A percentile compares a stretch with the other conserved stretches of the same genome.
Evolutionary conservation across 2,113 vertebrate genomes (phyloP).

Genomic region (Labrus mixtus): DNA sequence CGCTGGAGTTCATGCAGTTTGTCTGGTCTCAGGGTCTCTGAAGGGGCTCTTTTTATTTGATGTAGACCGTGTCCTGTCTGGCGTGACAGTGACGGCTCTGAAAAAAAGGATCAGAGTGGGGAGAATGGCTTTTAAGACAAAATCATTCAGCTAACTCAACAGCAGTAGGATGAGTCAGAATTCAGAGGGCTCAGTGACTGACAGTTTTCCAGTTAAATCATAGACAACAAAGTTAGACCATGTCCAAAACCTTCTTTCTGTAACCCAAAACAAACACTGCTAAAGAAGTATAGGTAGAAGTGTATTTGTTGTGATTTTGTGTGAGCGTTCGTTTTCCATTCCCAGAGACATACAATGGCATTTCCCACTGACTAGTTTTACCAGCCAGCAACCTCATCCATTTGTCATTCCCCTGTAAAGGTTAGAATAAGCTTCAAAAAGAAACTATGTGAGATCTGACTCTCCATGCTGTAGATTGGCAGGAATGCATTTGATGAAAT

Average conservation of each 20-base stretch:
- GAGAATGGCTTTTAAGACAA: conserved; percentile 37
- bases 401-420: not conserved
- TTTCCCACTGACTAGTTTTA: too few relatives aligned
- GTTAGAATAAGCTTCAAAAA: not conserved
- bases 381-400: too few relatives aligned
- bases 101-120: conserved; percentile 36
- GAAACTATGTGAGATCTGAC: not conserved
- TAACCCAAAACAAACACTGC: not conserved
- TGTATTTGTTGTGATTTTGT: not conserved
- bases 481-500: not conserved
- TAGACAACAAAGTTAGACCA: conserved; percentile 21
- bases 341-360: too few relatives aligned
- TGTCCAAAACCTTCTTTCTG: conserved; percentile 3
- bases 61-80: conserved; percentile 22
- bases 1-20: not conserved
- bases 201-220: conserved; percentile 36
- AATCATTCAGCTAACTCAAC: conserved; percentile 34
- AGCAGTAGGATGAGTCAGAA: conserved; percentile 40
- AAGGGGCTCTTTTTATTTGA: conserved; percentile 56
- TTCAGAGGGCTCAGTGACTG: conserved; percentile 36
- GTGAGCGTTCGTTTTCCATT: too few relatives aligned
- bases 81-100: conserved; percentile 64
- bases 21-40: conserved; percentile 22
- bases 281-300: not conserved
- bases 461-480: too few relatives aligned